Conservation (phyloP, 2,888 invertebrate genomes). For the Leucophora obtusa region DNA sequence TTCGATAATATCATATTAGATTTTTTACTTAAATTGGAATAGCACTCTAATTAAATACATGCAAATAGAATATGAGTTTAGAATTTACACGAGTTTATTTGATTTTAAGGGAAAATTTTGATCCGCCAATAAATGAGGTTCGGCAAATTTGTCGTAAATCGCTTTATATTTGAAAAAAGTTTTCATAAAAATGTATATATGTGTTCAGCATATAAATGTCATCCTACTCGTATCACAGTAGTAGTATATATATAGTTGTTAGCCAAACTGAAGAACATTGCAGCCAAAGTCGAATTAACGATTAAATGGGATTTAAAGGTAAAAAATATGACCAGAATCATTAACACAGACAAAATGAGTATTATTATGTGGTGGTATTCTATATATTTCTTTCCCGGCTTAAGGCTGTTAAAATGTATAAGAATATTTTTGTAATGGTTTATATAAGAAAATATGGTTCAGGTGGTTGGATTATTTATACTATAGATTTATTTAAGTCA, state of each 20-base stretch:
- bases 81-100: too few species aligned
- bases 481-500: slow-evolving; percentile 25
- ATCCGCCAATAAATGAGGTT: too few species aligned
- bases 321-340: slow-evolving; percentile 61
- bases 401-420: slow-evolving; percentile 32
- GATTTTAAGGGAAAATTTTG: too few species aligned
- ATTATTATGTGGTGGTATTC: slow-evolving; percentile 15
- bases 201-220: too few species aligned
- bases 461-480: slow-evolving; percentile 31
- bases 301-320: slow-evolving; percentile 60
- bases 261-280: slow-evolving; percentile 35
- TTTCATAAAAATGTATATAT: too few species aligned
- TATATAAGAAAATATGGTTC: slow-evolving; percentile 24
- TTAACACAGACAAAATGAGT: slow-evolving; percentile 41
- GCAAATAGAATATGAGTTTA: too few species aligned
- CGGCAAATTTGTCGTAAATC: too few species aligned
- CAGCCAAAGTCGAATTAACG: slow-evolving; percentile 56
- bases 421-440: slow-evolving; percentile 31
- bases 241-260: not conserved
- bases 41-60: too few species aligned
- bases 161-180: too few species aligned
- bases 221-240: not conserved
- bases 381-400: not conserved
- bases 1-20: too few species aligned
- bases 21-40: too few species aligned